These are phyloP conservation scores for Agrilus mali DNA, from an alignment of 2,888 invertebrate species.

Conservation along the genomic window DNA sequence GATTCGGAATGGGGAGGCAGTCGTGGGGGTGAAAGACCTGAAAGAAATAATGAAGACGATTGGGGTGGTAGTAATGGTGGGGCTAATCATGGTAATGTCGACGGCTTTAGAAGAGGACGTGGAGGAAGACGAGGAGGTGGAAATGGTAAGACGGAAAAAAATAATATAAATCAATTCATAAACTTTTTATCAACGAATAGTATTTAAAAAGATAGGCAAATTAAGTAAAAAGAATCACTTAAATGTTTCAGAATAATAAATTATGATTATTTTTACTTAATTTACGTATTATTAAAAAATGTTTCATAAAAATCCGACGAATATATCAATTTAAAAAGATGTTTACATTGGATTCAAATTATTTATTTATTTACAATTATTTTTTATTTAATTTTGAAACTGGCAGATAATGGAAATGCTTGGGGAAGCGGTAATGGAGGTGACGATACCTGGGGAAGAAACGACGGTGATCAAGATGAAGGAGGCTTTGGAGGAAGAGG, in stretches of 20 bases:
- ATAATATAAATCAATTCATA: no score
- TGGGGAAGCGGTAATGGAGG: conserved; percentile 1
- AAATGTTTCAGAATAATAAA: no score
- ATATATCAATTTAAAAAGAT: no score
- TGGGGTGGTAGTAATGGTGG: conserved; percentile 32
- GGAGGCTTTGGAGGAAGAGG: conserved; percentile 1
- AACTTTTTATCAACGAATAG: no score
- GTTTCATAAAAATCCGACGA: no score
- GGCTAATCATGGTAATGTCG: conserved; percentile 9
- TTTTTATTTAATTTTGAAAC: no score
- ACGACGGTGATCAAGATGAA: neutral
- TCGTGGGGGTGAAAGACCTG: conserved; percentile 18
- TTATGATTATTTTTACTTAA: no score
- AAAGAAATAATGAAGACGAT: conserved; percentile 15
- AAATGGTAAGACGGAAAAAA: conserved; percentile 4
- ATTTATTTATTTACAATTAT: no score
- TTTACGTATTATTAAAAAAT: no score
- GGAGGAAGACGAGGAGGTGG: conserved; percentile 7
- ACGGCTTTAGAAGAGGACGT: conserved; percentile 7
- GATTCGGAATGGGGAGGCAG: conserved; percentile 13
- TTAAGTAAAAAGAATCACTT: no score
- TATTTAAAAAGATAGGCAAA: no score
- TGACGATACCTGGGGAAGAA: conserved; percentile 2
- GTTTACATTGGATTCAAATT: no score
- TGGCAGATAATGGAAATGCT: neutral